Base-by-base conservation (phyloP, 2,888 invertebrate species). In the Ophion slaviceki region DNA sequence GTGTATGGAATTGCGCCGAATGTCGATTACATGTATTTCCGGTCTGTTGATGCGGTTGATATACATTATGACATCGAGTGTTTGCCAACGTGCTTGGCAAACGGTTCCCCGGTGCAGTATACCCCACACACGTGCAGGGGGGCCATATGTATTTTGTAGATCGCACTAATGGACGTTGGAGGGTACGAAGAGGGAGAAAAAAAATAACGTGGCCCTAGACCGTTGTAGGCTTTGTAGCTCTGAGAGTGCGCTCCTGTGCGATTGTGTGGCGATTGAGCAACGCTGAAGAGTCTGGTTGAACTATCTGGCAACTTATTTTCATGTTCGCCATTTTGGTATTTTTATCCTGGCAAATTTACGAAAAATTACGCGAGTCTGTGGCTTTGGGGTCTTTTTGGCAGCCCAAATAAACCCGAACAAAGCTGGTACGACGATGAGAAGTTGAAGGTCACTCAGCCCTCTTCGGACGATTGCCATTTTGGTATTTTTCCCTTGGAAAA, bases 121-220 rank as follows among this genome's bases (percentile, higher is more conserved):
- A 45, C n/a, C 14, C 5, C 28, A n/a, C 61, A 61, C 53, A 64
- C 20, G 45, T 62, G 40, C 36, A 45, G n/a, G 45, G 14, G 14
- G 28, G 53, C 36, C 36, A 62, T n/a, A 11, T 66, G 47, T 77
- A 36, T 59, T 47, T 78, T 28, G 53, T 67, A 53, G 62, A 62
- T 59, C 62, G 75, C 74, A 45, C 36, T 86, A 80, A 80, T 81
- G n/a, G 76, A 84, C 72, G 59, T 70, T 67, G 64, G 40, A 64
- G 77, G 67, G 86, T 74, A 76, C 71, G 80, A 80, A 83, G 76
- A 20, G 62, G 72, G 77, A 72, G 17, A n/a, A 14, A 74, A 88
- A 88, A 90, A 90, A 90, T 90, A 87, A 90, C 90, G 90, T 90
- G 89, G 88, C 91, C 88, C 87, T 86, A 87, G 87, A 89, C 88